These are phyloP conservation scores for Gallinago jamesoni DNA, from an alignment of 2,113 vertebrate genomes.

Conservation along the genomic window DNA sequence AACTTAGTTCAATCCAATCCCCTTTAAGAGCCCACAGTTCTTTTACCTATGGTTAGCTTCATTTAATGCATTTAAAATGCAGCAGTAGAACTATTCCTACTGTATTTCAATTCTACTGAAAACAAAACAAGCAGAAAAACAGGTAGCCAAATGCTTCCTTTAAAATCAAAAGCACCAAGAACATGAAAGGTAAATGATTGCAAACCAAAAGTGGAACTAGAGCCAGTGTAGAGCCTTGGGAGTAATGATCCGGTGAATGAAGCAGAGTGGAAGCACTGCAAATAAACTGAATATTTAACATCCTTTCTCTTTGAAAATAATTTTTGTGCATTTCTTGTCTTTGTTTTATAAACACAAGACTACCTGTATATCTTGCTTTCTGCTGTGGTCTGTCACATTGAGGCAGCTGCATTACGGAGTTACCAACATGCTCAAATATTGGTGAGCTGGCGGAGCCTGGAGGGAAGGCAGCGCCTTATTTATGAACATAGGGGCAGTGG, in stretches of 20 bases:
- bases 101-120: not conserved
- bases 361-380: not conserved
- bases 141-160: not conserved
- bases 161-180: not conserved
- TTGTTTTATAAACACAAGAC: not conserved
- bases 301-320: not conserved
- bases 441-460: not conserved
- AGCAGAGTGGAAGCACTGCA: not conserved
- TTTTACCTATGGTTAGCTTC: not conserved
- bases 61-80: not conserved
- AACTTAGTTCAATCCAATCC: not conserved
- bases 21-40: not conserved
- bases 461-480: not conserved
- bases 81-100: not conserved
- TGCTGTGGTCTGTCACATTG: not conserved
- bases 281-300: not conserved
- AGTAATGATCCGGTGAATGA: not conserved
- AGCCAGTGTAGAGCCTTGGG: not conserved
- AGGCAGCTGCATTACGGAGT: not conserved
- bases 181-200: not conserved
- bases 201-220: not conserved
- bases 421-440: accelerated
- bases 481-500: not conserved
- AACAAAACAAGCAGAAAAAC: not conserved
- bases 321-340: not conserved